Evolutionary conservation across 2,113 vertebrate species (phyloP).

Genomic region (Larimichthys polyactis): DNA sequence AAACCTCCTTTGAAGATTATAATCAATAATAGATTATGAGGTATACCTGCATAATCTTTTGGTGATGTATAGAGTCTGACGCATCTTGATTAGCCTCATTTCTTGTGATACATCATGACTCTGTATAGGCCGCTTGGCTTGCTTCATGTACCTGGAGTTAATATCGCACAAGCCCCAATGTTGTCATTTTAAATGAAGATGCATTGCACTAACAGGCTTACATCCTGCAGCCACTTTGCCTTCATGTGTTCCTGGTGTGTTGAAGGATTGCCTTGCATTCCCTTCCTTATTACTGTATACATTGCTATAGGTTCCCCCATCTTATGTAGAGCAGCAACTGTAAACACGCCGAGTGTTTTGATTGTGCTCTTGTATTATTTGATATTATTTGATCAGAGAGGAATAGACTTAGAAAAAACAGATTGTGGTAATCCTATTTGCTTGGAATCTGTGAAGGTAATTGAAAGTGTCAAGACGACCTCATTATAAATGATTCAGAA

Average conservation of each 20-base stretch:
- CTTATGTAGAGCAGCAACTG: slow-evolving; percentile 23
- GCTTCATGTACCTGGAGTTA: slow-evolving; percentile 60
- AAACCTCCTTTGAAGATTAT: neutral
- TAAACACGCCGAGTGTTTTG: slow-evolving; percentile 13
- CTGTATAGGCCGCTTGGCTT: slow-evolving; percentile 32
- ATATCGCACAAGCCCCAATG: slow-evolving; percentile 33
- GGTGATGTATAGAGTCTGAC: neutral
- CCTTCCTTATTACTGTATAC: neutral
- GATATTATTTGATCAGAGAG: slow-evolving; percentile 35
- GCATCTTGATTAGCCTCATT: slow-evolving; percentile 33
- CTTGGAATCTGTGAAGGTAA: slow-evolving; percentile 29
- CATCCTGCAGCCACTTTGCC: slow-evolving; percentile 48
- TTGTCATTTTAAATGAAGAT: slow-evolving; percentile 69
- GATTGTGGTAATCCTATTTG: slow-evolving; percentile 32
- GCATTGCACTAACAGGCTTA: slow-evolving; percentile 51
- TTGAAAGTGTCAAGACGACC: slow-evolving; percentile 23
- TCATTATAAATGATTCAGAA: slow-evolving; percentile 27
- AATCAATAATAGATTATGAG: neutral
- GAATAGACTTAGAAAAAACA: slow-evolving; percentile 20
- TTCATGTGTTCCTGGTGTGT: slow-evolving; percentile 27
- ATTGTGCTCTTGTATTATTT: slow-evolving; percentile 27
- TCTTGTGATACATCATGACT: slow-evolving; percentile 43
- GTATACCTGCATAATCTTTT: slow-evolving; percentile 11
- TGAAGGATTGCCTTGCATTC: slow-evolving; percentile 34
- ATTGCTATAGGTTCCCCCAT: slow-evolving; percentile 18